Evolutionary conservation across 2,888 invertebrate species (phyloP), one percentile per base, ranked within the genome.

Genomic region (Catocala nupta): DNA sequence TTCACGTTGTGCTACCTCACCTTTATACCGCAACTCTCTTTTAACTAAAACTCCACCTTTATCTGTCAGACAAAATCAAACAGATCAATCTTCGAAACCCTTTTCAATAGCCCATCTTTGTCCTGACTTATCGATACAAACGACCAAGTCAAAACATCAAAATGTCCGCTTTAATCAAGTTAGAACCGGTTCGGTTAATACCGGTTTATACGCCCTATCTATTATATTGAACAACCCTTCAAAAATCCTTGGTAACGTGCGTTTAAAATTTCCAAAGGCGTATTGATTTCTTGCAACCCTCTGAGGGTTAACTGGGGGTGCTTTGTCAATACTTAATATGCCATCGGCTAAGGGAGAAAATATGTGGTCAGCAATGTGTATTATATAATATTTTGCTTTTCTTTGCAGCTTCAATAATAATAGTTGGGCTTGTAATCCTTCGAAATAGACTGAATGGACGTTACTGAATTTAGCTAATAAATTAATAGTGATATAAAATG

Each of bases 281-380:
- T 91, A 93, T 93, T 89, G 93, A 93, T 92, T 91, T 89, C 84
- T 77, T 74, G 62, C 73, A 83, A 75, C 91, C 86, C 84, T 82
- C 69, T 58, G 65, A 81, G 86, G 86, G 85, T 75, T 77, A 48
- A 74, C 62, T 70, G 63, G 72, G 81, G 83, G 85, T 82, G 78
- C 67, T 73, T 73, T 78, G 70, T 72, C 78, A 77, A 81, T 82
- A 81, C 76, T 81, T 81, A 80, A 85, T 82, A 79, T 76, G 77
- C 63, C 75, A 59, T 71, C 68, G 75, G 71, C 56, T 64, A 68
- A 63, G 57, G 75, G 68, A 70, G 55, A 9, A 33, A 43, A 43
- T 67, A 63, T 69, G 59, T 65, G 57, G 52, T 12, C 53, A 51
- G 49, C 7, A 39, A 42, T 53, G 48, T 33, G 7, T 36, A 12